These are phyloP conservation scores for Tuta absoluta DNA, from an alignment of 2,888 invertebrate genomes.

Conservation along the genomic window DNA sequence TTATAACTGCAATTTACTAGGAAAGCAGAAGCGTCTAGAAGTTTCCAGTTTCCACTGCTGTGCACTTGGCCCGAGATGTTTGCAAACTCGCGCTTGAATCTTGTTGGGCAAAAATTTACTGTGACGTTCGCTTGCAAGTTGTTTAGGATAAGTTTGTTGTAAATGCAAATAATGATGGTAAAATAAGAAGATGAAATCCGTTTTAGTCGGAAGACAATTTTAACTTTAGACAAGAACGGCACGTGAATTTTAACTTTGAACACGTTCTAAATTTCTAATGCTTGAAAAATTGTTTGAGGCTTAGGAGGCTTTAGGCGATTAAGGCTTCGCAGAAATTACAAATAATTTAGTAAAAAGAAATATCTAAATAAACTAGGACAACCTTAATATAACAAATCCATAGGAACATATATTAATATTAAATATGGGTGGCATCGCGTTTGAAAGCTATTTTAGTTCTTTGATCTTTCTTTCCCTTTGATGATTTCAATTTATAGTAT, in stretches of 20 bases:
- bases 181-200: background rate
- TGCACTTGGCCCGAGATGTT: conserved; percentile 28
- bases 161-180: background rate
- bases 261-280: too few species aligned
- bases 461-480: background rate
- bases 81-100: conserved; percentile 23
- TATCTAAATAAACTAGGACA: too few species aligned
- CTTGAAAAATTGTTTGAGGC: too few species aligned
- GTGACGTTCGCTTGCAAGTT: background rate
- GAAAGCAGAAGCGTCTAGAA: conserved; percentile 19
- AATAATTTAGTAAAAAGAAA: too few species aligned
- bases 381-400: background rate
- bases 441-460: background rate
- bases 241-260: background rate
- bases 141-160: background rate
- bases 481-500: background rate
- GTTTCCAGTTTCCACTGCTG: conserved; percentile 23
- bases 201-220: background rate
- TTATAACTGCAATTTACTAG: background rate
- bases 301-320: too few species aligned
- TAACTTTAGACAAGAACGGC: background rate
- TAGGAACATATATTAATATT: background rate
- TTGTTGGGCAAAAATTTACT: conserved; percentile 11
- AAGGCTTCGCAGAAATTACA: too few species aligned
- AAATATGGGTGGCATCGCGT: background rate